Conservation (phyloP, 2,888 invertebrate species). For the Nasonovia ribisnigri region DNA sequence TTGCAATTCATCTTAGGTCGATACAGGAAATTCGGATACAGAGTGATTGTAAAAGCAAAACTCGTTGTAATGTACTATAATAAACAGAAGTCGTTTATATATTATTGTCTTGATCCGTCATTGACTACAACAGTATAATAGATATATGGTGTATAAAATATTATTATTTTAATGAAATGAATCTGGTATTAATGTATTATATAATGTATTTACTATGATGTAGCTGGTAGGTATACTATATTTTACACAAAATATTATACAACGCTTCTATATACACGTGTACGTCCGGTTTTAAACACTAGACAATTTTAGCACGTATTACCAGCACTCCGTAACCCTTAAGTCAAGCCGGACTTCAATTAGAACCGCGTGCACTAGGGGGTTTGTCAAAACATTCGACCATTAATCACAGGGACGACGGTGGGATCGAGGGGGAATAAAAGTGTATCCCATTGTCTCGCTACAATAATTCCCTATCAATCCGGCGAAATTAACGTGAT, state of each 20-base stretch:
- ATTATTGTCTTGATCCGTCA: background rate
- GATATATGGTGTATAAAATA: background rate
- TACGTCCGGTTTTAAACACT: background rate
- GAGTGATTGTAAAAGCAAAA: background rate
- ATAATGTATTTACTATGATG: background rate
- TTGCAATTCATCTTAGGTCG: constrained; percentile 53
- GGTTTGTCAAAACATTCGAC: constrained; percentile 63
- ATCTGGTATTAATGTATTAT: background rate
- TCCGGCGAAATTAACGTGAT: constrained; percentile 62
- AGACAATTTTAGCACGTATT: background rate
- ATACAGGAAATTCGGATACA: constrained; percentile 22
- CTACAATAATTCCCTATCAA: constrained; percentile 61
- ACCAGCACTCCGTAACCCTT: constrained; percentile 47
- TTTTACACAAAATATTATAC: background rate
- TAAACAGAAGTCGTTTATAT: background rate
- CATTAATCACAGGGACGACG: constrained; percentile 54
- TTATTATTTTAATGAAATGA: background rate
- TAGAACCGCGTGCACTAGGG: constrained; percentile 26
- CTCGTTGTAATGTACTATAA: background rate
- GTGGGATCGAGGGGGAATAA: constrained; percentile 25
- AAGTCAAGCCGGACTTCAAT: constrained; percentile 59
- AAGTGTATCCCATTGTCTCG: constrained; percentile 58
- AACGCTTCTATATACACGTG: background rate
- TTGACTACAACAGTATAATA: background rate
- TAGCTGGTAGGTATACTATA: background rate